Conservation (phyloP, 2,888 invertebrate genomes). For the Dryobotodes eremita region DNA sequence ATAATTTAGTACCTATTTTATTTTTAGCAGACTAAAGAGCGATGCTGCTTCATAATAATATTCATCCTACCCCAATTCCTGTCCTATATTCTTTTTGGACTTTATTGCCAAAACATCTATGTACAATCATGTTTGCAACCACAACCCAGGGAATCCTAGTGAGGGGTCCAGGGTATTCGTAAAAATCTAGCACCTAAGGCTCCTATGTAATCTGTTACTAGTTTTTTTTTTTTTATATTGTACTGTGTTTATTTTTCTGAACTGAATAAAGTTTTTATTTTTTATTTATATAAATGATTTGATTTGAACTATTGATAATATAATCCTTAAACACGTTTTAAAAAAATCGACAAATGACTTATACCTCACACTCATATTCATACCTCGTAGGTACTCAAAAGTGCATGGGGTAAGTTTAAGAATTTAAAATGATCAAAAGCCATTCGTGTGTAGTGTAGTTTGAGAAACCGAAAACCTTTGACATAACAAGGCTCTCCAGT, state of each 20-base stretch:
- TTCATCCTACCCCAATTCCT: neutral
- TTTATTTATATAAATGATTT: neutral
- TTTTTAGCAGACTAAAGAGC: neutral
- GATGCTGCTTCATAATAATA: neutral
- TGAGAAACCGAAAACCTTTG: constrained; percentile 41
- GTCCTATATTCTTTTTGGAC: neutral
- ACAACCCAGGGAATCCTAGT: too few relatives aligned
- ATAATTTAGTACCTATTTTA: neutral
- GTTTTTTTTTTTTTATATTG: too few relatives aligned
- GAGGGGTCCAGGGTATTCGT: too few relatives aligned
- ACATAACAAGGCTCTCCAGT: constrained; percentile 48
- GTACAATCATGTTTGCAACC: too few relatives aligned
- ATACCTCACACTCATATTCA: too few relatives aligned
- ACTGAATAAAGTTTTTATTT: too few relatives aligned
- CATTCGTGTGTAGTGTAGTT: constrained; percentile 31
- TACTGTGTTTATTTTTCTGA: too few relatives aligned
- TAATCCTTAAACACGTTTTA: neutral
- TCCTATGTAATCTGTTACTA: too few relatives aligned
- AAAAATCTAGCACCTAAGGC: too few relatives aligned
- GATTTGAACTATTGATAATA: neutral
- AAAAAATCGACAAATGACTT: neutral
- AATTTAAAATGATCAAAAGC: constrained; percentile 20
- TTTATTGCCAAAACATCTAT: neutral
- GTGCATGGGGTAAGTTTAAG: neutral
- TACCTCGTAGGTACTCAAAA: neutral